A percentile compares a stretch with the other conserved stretches of the same genome.
phyloP scores from a whole-genome alignment of 2,888 invertebrate genomes.

The Diaprepes abbreviatus region DNA sequence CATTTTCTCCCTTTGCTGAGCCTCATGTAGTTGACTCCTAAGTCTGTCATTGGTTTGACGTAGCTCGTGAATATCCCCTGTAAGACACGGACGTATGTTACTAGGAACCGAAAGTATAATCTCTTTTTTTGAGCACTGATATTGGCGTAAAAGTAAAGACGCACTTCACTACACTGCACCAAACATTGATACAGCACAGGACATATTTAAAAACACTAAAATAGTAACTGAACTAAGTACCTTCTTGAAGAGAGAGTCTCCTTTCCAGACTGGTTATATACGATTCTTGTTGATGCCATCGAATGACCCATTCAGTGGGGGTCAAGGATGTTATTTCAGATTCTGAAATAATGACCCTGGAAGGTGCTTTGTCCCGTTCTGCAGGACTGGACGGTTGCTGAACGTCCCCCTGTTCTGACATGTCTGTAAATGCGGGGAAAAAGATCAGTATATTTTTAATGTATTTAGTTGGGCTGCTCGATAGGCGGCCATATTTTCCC shows the following conservation, averaged over 20 bases:
- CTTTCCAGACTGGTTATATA: slow-evolving; percentile 83
- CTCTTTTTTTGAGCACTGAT: slow-evolving; percentile 13
- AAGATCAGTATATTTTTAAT: slow-evolving; percentile 14
- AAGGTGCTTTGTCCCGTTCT: slow-evolving; percentile 67
- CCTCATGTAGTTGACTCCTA: slow-evolving; percentile 86
- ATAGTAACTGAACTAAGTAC: slow-evolving; percentile 71
- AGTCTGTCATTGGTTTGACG: slow-evolving; percentile 85
- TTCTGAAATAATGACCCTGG: slow-evolving; percentile 75
- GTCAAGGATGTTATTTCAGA: slow-evolving; percentile 76
- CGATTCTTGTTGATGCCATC: slow-evolving; percentile 83
- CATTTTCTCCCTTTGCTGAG: slow-evolving; percentile 91
- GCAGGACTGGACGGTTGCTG: slow-evolving; percentile 70
- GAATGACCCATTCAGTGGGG: slow-evolving; percentile 76
- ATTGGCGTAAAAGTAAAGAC: slow-evolving; percentile 16
- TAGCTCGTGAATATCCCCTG: slow-evolving; percentile 80
- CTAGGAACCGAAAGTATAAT: slow-evolving; percentile 44
- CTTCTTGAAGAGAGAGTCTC: slow-evolving; percentile 83
- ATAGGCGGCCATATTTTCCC: slow-evolving; percentile 53
- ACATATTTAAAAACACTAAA: slow-evolving; percentile 43
- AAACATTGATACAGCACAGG: slow-evolving; percentile 47
- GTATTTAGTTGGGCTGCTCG: neutral
- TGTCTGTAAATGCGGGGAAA: slow-evolving; percentile 54
- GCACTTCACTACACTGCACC: slow-evolving; percentile 50
- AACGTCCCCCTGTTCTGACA: slow-evolving; percentile 61
- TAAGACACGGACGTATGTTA: slow-evolving; percentile 58